Conservation (phyloP, 1,140 invertebrate species). For the Ectropis grisescens region DNA sequence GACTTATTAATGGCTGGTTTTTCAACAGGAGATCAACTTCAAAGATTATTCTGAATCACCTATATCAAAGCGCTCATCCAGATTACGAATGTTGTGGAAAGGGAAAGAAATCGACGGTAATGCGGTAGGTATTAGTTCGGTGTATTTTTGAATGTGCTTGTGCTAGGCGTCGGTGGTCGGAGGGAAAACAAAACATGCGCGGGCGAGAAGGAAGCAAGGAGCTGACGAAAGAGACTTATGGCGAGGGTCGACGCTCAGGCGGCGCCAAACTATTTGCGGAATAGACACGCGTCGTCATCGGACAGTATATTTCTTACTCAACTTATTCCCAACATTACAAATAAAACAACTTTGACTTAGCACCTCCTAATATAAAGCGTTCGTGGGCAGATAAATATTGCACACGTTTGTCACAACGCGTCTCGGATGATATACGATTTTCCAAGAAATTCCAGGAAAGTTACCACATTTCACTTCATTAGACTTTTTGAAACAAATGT, state of each 20-base stretch:
- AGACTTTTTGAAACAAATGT: no score
- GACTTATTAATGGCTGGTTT: constrained; percentile 28
- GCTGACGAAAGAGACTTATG: neutral
- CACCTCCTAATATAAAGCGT: no score
- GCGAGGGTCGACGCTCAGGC: constrained; percentile 2
- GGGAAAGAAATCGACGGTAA: neutral
- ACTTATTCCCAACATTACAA: no score
- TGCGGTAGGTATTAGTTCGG: neutral
- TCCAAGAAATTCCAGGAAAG: no score
- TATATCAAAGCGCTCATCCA: constrained; percentile 10
- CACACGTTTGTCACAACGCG: no score
- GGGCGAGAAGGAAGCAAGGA: neutral
- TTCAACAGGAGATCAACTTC: constrained; percentile 27
- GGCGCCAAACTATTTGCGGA: constrained; percentile 10
- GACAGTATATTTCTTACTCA: no score
- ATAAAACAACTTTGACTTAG: no score
- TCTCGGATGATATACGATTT: no score
- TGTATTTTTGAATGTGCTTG: neutral
- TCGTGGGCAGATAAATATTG: no score
- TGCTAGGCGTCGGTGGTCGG: no score
- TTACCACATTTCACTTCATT: no score
- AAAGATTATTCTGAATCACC: constrained; percentile 16
- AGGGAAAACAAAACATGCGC: no score
- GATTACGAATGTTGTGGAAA: constrained; percentile 9
- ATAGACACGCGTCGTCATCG: constrained; percentile 1